Evolutionary conservation across 2,888 invertebrate genomes (phyloP).

Genomic region (Boloria euphrosyne): DNA sequence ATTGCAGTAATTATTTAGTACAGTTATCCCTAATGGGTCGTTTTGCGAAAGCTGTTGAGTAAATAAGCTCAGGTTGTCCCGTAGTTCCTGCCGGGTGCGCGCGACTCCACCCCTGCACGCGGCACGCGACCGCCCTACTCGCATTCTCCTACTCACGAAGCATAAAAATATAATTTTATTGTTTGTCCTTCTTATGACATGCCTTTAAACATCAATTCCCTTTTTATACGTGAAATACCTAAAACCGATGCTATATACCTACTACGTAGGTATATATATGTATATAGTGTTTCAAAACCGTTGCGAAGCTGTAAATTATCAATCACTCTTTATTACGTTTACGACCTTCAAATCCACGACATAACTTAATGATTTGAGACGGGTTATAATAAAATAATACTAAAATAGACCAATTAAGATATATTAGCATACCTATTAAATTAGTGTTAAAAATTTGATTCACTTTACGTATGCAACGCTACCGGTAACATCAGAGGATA

Average conservation of each 20-base stretch:
- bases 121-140: conserved; percentile 23
- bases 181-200: neutral
- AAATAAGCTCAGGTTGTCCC: conserved; percentile 73
- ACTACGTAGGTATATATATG: conserved; percentile 1
- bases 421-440: conserved; percentile 40
- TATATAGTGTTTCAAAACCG: conserved; percentile 31
- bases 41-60: conserved; percentile 81
- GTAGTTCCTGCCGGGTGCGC: conserved; percentile 69
- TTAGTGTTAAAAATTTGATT: conserved; percentile 16
- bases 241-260: neutral
- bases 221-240: no score
- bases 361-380: conserved; percentile 36
- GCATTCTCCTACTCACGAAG: conserved; percentile 4
- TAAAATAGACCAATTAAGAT: conserved; percentile 40
- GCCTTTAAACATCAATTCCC: neutral
- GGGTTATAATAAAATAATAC: conserved; percentile 36
- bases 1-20: conserved; percentile 82
- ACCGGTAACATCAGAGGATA: neutral
- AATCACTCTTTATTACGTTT: conserved; percentile 41
- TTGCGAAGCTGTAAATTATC: conserved; percentile 39
- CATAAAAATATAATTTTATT: conserved; percentile 8
- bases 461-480: neutral
- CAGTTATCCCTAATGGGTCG: conserved; percentile 81
- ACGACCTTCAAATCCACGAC: conserved; percentile 38
- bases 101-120: conserved; percentile 29